Conservation (phyloP, 1,140 invertebrate species). For the Drosophila takahashii region DNA sequence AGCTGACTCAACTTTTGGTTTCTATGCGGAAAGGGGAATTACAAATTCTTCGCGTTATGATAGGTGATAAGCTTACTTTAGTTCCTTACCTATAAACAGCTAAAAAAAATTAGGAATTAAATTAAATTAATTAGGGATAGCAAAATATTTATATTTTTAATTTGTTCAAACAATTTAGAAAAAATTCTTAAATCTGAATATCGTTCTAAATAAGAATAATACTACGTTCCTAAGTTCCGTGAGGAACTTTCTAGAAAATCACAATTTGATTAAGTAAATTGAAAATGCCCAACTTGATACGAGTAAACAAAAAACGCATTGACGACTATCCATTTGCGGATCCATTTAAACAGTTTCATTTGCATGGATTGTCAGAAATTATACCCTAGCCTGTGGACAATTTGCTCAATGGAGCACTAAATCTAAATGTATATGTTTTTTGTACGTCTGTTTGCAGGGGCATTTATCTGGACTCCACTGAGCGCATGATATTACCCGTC, state of each 20-base stretch:
- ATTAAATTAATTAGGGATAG: no score
- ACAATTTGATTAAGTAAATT: not conserved
- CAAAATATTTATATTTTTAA: no score
- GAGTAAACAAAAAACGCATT: conserved; percentile 1
- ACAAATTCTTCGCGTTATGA: no score
- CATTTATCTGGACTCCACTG: conserved; percentile 39
- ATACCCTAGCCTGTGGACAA: conserved; percentile 25
- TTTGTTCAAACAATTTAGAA: no score
- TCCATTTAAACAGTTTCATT: conserved; percentile 27
- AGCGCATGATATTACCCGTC: conserved; percentile 34
- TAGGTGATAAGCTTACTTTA: not conserved
- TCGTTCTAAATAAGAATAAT: no score
- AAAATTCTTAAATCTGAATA: no score
- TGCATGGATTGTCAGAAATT: conserved; percentile 31
- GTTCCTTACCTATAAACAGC: not conserved
- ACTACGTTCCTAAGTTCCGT: not conserved
- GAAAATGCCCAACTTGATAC: conserved; percentile 3
- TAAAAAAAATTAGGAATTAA: no score
- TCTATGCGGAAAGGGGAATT: not conserved
- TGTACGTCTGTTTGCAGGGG: not conserved
- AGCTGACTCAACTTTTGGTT: conserved; percentile 4
- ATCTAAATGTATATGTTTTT: conserved; percentile 27
- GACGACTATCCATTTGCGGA: conserved; percentile 17
- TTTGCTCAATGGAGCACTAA: conserved; percentile 44
- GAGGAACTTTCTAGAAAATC: not conserved